Conservation (phyloP, 1,140 invertebrate species). For the Scaptomyza graminum region DNA sequence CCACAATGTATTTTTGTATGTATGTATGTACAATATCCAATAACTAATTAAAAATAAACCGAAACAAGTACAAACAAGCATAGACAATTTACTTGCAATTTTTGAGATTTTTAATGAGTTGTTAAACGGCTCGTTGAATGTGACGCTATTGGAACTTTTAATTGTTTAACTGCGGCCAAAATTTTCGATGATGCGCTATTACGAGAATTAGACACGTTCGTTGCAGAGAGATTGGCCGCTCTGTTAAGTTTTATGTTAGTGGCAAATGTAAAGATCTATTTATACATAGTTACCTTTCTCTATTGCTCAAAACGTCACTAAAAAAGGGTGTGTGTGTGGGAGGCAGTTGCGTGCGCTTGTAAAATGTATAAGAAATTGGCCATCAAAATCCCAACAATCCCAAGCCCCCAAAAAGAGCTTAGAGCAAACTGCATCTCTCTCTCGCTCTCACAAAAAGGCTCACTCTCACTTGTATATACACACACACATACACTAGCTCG, state of each 20-base stretch:
- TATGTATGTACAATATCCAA: no score
- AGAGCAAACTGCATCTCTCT: conserved; percentile 25
- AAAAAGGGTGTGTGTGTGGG: conserved; percentile 34
- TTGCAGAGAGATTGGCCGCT: conserved; percentile 4
- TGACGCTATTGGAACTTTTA: conserved; percentile 69
- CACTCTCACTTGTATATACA: conserved; percentile 36
- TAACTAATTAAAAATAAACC: conserved; percentile 66
- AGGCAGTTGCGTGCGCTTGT: conserved; percentile 48
- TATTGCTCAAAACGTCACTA: conserved; percentile 50
- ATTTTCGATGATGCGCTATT: conserved; percentile 38
- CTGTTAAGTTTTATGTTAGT: conserved; percentile 52
- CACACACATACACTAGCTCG: conserved; percentile 3
- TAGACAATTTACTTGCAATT: conserved; percentile 30
- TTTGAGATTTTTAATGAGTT: conserved; percentile 61
- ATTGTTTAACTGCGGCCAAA: conserved; percentile 74
- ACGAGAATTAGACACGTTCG: no score
- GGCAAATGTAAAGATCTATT: conserved; percentile 35
- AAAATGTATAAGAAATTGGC: conserved; percentile 52
- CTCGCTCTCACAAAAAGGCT: background rate
- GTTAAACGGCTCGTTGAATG: conserved; percentile 62
- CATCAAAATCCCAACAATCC: conserved; percentile 55
- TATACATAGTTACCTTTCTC: conserved; percentile 47
- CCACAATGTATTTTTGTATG: no score
- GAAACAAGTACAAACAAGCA: background rate
- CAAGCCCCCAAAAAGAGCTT: conserved; percentile 14